Evolutionary conservation across 37 sponge, comb jelly and placozoan genomes (phyloP).

Genomic region (Bolinopsis microptera): DNA sequence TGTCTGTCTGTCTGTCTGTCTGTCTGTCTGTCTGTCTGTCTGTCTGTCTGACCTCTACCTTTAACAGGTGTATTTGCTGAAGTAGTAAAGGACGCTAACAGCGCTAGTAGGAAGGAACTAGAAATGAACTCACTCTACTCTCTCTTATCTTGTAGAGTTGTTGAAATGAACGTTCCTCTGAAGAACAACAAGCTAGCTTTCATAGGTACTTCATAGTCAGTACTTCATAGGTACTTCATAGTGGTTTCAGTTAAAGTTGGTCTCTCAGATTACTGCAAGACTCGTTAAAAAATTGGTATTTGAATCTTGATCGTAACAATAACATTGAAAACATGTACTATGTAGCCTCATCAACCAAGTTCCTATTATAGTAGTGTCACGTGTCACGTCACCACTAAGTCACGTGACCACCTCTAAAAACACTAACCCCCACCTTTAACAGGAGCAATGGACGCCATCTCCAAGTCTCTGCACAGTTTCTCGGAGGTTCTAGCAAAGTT

Average conservation of each 20-base stretch:
- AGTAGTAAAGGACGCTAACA: conserved; percentile 59
- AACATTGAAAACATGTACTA: too few species aligned
- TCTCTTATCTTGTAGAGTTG: conserved; percentile 22
- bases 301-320: too few species aligned
- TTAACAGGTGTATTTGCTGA: conserved; percentile 59
- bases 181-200: conserved; percentile 36
- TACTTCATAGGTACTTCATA: too few species aligned
- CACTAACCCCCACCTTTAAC: too few species aligned
- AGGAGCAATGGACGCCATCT: not conserved
- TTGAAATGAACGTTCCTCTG: conserved; percentile 50
- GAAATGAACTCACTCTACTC: conserved; percentile 37
- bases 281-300: too few species aligned
- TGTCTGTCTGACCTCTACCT: not conserved
- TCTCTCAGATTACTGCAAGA: too few species aligned
- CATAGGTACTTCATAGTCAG: too few species aligned
- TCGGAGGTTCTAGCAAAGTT: not conserved
- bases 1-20: conserved; percentile 66
- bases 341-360: too few species aligned
- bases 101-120: conserved; percentile 41
- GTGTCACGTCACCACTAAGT: too few species aligned
- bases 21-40: conserved; percentile 65
- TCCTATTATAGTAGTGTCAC: too few species aligned
- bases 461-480: conserved; percentile 5
- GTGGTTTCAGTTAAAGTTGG: too few species aligned
- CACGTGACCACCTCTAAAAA: too few species aligned